Evolutionary conservation across 2,113 vertebrate species (phyloP), one percentile per base, ranked within the genome.

Genomic region (Falcunculus frontatus): DNA sequence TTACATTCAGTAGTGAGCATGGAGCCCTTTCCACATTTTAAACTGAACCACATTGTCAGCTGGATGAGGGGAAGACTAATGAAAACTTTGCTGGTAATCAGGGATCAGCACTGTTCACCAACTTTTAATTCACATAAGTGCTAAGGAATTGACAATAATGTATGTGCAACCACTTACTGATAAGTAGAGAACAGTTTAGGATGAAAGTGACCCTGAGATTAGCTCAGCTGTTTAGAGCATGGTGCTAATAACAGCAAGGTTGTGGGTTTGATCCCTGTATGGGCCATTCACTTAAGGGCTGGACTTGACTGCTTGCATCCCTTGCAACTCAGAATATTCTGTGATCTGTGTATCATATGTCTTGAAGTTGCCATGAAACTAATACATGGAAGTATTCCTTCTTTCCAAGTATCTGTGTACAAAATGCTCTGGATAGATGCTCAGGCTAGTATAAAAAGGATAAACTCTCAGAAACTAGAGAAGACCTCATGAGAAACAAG

Each of bases 271-370:
- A 27, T 46, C 39, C 22, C 56, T 73, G 49, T 46, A 22, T 4
- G 22, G 7, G 33, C 33, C 47, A 27, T 53, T 84, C 33, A 84
- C 27, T 60, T 18, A 55, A 37, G 17, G 49, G 27, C 22, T 55
- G 57, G 22, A 23, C 33, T 33, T 73, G 39, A 17, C 33, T 0
- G 0, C 44, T 35, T 13, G 13, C 1, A 7, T 46, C 39, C 33
- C 57, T 53, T 39, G 33, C 14, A 73, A 63, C 13, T 63, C 29
- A 27, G 39, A 46, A 73, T 55, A 55, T 33, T 63, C 59, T 22
- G 17, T 55, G 17, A 46, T 33, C 47, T 46, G 13, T 63, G 27
- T 78, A 42, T 41, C 7, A 30, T 41, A 49, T 17, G 10, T 37
- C 50, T 82, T 57, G 26, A 91, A 63, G 75, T 59, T 75, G 7